Conservation (phyloP, 2,113 vertebrate species). For the Illadopsis cleaveri region DNA sequence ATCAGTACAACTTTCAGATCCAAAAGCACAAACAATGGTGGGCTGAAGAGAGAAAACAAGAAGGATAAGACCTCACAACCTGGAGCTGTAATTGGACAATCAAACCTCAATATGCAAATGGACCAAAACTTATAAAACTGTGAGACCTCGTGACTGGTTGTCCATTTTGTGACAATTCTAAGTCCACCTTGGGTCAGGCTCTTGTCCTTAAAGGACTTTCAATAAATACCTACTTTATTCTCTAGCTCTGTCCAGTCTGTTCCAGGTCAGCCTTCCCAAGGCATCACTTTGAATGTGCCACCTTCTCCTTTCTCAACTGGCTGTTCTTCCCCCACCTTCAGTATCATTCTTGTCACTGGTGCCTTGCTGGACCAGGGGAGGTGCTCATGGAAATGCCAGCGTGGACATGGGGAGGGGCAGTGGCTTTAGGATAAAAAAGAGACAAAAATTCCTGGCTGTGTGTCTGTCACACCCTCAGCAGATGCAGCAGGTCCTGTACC, state of each 20-base stretch:
- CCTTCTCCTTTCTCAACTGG: background rate
- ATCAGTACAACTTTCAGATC: background rate
- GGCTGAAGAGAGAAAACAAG: background rate
- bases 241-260: background rate
- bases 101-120: background rate
- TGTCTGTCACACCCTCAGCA: background rate
- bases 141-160: fast-evolving
- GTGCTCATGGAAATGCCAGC: fast-evolving
- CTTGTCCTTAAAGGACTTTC: background rate
- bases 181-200: background rate
- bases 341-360: fast-evolving
- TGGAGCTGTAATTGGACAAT: background rate
- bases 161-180: background rate
- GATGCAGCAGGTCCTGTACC: background rate
- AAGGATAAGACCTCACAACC: background rate
- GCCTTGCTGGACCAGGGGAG: background rate
- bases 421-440: background rate
- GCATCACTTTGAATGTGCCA: background rate
- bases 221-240: background rate
- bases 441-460: background rate
- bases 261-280: background rate
- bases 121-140: background rate
- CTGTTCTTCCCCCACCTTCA: background rate
- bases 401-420: background rate
- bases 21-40: background rate